Evolutionary conservation across 2,113 vertebrate genomes (phyloP).

Genomic region (Leucoraja erinaceus): DNA sequence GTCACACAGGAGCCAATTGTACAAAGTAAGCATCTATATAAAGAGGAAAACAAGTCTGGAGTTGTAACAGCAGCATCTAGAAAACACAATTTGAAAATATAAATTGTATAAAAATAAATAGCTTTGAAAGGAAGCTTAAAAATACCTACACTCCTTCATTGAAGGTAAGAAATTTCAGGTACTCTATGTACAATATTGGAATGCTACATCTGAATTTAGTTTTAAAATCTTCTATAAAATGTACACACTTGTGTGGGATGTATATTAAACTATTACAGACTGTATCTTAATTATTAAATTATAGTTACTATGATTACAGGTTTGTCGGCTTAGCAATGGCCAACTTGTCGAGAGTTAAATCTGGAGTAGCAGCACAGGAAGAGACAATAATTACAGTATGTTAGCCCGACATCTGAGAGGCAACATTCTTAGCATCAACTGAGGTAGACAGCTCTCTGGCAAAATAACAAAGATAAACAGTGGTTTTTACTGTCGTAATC

Average conservation of each 20-base stretch:
- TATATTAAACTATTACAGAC: conserved; percentile 33
- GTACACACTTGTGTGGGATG: conserved; percentile 21
- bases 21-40: conserved; percentile 36
- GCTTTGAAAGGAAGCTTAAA: conserved; percentile 64
- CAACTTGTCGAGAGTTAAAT: conserved; percentile 29
- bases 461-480: conserved; percentile 53
- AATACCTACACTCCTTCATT: conserved; percentile 67
- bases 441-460: conserved; percentile 83
- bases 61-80: conserved; percentile 59
- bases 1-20: not conserved
- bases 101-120: conserved; percentile 81
- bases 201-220: conserved; percentile 42
- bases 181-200: conserved; percentile 44
- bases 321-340: conserved; percentile 13
- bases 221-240: conserved; percentile 38
- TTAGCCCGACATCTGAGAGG: conserved; percentile 35
- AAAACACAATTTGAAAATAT: conserved; percentile 52
- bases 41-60: conserved; percentile 44
- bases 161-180: conserved; percentile 54
- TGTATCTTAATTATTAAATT: conserved; percentile 34
- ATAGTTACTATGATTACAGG: conserved; percentile 23
- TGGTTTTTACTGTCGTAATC: conserved; percentile 47
- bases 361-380: conserved; percentile 31
- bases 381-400: conserved; percentile 14
- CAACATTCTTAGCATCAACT: conserved; percentile 47